Conservation (phyloP, 2,113 vertebrate genomes). For the Anser brachyrhynchus region DNA sequence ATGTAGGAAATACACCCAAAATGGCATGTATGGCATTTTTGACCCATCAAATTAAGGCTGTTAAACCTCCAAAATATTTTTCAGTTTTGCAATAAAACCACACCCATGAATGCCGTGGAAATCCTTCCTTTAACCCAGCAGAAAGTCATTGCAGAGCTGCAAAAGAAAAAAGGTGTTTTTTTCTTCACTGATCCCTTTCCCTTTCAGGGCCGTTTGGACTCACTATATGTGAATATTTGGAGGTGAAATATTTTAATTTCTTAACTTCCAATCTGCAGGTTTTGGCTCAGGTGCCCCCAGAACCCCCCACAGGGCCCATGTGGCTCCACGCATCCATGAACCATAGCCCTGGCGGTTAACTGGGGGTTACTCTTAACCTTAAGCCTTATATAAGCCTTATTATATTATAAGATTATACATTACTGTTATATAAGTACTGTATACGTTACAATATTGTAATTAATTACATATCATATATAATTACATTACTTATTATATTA, state of each 20-base stretch:
- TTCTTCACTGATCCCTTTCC: neutral
- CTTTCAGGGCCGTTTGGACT: neutral
- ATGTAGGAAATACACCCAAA: neutral
- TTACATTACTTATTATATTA: neutral
- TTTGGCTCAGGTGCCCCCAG: neutral
- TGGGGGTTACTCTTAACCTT: neutral
- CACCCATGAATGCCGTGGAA: neutral
- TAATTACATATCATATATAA: neutral
- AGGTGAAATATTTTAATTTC: neutral
- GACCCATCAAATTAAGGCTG: neutral
- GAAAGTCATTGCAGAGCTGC: neutral
- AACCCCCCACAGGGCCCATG: neutral
- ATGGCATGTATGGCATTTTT: neutral
- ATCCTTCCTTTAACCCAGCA: neutral
- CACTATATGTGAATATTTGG: neutral
- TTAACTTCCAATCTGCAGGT: fast-evolving
- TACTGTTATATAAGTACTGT: neutral
- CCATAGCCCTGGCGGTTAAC: fast-evolving
- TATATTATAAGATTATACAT: neutral
- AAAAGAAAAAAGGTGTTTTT: fast-evolving
- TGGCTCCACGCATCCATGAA: neutral
- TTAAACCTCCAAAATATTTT: neutral
- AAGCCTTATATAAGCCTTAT: neutral
- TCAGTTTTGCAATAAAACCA: neutral
- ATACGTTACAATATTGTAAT: neutral